These are phyloP conservation scores for Epinephelus moara DNA, from an alignment of 2,113 vertebrate genomes.

Conservation along the genomic window DNA sequence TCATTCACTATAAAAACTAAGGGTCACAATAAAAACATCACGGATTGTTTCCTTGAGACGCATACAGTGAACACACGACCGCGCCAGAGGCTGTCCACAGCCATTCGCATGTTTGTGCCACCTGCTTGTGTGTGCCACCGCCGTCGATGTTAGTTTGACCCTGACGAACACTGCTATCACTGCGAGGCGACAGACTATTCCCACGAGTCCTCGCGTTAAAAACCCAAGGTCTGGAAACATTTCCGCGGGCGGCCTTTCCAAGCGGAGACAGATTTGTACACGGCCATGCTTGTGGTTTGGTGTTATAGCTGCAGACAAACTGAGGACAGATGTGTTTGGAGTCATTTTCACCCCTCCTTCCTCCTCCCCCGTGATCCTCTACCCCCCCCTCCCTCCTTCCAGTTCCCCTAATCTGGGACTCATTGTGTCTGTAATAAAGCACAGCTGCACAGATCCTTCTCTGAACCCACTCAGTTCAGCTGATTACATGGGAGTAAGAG, in stretches of 20 bases:
- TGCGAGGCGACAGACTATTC: conserved; percentile 66
- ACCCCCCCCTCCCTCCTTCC: conserved; percentile 52
- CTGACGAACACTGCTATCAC: conserved; percentile 61
- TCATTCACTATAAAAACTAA: background rate
- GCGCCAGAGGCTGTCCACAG: conserved; percentile 21
- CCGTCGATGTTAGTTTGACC: conserved; percentile 54
- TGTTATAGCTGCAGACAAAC: conserved; percentile 80
- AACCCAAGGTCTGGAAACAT: conserved; percentile 77
- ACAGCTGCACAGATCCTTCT: conserved; percentile 81
- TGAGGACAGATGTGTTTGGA: conserved; percentile 82
- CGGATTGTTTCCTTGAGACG: conserved; percentile 13
- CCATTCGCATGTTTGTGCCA: conserved; percentile 58
- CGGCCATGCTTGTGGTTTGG: conserved; percentile 78
- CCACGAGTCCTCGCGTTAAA: conserved; percentile 64
- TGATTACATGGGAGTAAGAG: conserved; percentile 75
- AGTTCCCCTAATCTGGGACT: conserved; percentile 82
- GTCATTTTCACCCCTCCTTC: conserved; percentile 27
- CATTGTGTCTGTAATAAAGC: conserved; percentile 85
- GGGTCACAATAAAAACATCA: background rate
- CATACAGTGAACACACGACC: background rate
- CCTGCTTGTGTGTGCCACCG: conserved; percentile 66
- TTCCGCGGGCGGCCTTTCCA: conserved; percentile 71
- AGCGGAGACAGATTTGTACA: conserved; percentile 82
- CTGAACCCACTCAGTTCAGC: conserved; percentile 76
- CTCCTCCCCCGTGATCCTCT: conserved; percentile 26